phyloP scores from a whole-genome alignment of 2,113 vertebrate species.

The Copsychus sechellarum region DNA sequence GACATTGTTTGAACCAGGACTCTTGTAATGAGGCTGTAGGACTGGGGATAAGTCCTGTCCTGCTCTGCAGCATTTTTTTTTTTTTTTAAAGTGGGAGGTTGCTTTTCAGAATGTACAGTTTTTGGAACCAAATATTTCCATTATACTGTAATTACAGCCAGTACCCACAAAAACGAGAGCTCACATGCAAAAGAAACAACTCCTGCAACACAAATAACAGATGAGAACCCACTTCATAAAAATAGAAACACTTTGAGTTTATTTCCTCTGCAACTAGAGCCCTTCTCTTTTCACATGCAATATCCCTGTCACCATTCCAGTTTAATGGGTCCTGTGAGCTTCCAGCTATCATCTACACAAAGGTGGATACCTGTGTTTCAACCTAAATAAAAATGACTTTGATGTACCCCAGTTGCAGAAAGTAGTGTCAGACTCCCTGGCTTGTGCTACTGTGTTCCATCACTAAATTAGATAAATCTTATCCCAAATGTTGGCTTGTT shows the following conservation, averaged over 20 bases:
- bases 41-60: neutral
- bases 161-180: neutral
- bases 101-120: neutral
- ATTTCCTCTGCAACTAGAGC: neutral
- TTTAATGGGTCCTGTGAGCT: neutral
- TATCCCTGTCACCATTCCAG: neutral
- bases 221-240: neutral
- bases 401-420: neutral
- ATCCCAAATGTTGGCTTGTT: neutral
- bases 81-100: no score
- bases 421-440: neutral
- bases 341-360: neutral
- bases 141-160: neutral
- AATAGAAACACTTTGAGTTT: neutral
- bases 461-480: neutral
- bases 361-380: neutral
- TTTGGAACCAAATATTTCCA: neutral
- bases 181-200: neutral
- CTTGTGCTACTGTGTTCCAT: neutral
- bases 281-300: neutral
- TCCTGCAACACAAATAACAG: neutral
- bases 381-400: neutral
- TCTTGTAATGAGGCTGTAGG: neutral
- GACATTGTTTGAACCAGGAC: neutral
- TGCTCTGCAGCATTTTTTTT: neutral